These are phyloP conservation scores for Spodoptera frugiperda DNA, from an alignment of 1,140 invertebrate genomes.

Conservation along the genomic window DNA sequence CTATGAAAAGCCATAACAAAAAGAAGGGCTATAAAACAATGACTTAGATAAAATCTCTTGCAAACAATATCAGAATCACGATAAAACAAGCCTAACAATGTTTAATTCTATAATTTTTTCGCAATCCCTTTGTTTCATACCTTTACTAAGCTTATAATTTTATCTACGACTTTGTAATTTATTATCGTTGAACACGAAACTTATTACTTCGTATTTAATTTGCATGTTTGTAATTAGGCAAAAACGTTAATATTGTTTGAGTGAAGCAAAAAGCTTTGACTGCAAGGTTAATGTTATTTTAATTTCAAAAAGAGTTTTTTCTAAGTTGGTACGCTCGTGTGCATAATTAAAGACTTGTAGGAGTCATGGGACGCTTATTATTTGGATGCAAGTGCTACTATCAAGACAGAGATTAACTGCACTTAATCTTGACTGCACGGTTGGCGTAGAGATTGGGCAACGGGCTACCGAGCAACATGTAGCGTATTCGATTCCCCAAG, in stretches of 20 bases:
- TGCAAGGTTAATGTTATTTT: constrained; percentile 14
- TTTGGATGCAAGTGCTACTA: no score
- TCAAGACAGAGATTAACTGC: no score
- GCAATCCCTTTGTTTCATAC: constrained; percentile 9
- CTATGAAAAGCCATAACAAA: no score
- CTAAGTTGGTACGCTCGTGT: no score
- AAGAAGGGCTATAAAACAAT: not conserved
- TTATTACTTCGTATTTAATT: constrained; percentile 7
- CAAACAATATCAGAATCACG: not conserved
- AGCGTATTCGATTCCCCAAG: no score
- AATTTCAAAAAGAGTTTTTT: not conserved
- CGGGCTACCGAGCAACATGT: no score
- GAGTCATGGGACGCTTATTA: no score
- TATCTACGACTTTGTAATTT: not conserved
- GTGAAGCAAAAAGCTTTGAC: not conserved
- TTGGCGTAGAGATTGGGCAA: no score
- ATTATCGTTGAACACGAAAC: constrained; percentile 16
- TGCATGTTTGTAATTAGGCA: constrained; percentile 17
- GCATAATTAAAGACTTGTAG: no score
- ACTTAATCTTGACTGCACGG: no score
- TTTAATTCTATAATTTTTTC: constrained; percentile 6
- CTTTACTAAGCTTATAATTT: not conserved
- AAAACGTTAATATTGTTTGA: constrained; percentile 25
- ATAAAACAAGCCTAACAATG: constrained; percentile 2
- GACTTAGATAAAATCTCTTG: not conserved